Evolutionary conservation across 1,140 invertebrate genomes (phyloP).

Genomic region (Octopus sinensis): DNA sequence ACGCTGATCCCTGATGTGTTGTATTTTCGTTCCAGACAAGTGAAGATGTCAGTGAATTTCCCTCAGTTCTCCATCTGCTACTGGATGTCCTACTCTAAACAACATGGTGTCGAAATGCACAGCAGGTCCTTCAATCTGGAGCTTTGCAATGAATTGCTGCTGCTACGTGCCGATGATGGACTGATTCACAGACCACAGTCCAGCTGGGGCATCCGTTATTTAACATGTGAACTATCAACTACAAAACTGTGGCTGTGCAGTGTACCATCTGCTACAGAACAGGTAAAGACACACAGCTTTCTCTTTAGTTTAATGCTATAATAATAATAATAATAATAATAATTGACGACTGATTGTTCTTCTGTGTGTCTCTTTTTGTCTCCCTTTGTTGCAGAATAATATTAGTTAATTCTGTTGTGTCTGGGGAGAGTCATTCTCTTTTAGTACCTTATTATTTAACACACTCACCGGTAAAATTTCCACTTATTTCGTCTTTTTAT

Average conservation of each 20-base stretch:
- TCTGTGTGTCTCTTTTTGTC: not conserved
- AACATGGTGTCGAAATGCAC: constrained; percentile 87
- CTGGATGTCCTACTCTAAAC: constrained; percentile 97
- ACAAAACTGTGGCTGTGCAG: constrained; percentile 89
- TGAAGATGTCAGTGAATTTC: constrained; percentile 79
- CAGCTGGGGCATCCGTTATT: constrained; percentile 87
- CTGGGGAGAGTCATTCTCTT: no score
- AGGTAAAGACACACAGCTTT: constrained; percentile 17
- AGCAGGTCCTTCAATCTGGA: constrained; percentile 71
- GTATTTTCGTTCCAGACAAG: constrained; percentile 62
- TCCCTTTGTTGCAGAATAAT: not conserved
- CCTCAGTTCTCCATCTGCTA: constrained; percentile 92
- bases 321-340: no score
- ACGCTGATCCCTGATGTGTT: no score
- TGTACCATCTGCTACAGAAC: constrained; percentile 52
- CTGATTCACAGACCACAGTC: constrained; percentile 81
- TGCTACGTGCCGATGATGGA: constrained; percentile 77
- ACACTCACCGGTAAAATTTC: no score
- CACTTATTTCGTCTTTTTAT: no score
- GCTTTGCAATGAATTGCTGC: constrained; percentile 63
- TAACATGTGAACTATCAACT: constrained; percentile 87
- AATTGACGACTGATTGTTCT: not conserved
- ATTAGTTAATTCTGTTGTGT: not conserved
- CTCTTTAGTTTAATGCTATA: no score
- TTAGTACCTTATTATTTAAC: no score